Percentiles rank a stretch among this genome's conserved stretches.
Conservation (phyloP, 2,797 vertebrate genomes). For the Strix occidentalis region DNA sequence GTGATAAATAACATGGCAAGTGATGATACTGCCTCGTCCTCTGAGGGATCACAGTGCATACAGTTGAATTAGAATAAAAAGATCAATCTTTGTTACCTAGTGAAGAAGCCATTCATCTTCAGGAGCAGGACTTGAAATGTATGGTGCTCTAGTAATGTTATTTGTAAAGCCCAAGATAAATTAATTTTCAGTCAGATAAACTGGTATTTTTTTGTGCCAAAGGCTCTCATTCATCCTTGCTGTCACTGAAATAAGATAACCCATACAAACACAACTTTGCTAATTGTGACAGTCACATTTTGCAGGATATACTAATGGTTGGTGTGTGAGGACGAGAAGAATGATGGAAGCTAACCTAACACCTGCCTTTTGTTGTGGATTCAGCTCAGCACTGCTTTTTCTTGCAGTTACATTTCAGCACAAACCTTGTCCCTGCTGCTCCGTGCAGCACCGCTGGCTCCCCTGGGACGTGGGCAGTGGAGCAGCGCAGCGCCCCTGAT, state of each 20-base stretch:
- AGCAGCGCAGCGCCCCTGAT: rapidly evolving
- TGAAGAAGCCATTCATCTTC: neutral
- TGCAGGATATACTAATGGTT: neutral
- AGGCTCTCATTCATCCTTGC: neutral
- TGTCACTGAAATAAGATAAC: neutral
- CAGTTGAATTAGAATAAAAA: neutral
- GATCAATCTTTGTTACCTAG: neutral
- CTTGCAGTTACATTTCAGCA: neutral
- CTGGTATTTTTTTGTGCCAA: neutral
- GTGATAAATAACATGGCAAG: neutral
- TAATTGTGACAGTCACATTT: neutral
- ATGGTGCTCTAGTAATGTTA: neutral
- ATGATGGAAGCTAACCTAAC: neutral
- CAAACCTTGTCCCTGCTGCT: neutral
- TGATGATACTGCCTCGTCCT: neutral
- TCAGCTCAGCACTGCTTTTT: neutral
- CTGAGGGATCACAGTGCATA: neutral
- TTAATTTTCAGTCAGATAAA: neutral
- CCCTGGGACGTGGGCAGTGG: neutral
- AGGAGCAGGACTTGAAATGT: neutral
- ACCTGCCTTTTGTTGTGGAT: neutral
- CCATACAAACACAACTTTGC: neutral
- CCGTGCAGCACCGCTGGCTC: rapidly evolving
- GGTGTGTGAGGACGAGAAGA: neutral
- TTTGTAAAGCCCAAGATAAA: neutral